phyloP scores from a whole-genome alignment of 2,797 vertebrate species.

The Manis pentadactyla region DNA sequence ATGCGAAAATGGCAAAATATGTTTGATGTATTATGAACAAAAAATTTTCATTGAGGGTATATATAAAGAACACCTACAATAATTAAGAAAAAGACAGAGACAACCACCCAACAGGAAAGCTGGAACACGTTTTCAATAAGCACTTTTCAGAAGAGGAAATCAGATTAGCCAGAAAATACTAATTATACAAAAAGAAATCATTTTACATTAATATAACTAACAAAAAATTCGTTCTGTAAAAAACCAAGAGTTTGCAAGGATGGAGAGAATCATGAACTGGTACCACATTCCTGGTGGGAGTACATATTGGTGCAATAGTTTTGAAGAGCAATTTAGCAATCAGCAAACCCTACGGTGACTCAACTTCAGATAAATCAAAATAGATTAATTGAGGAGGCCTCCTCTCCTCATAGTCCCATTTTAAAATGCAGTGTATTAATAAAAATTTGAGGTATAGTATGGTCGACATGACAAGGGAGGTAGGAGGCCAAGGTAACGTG shows the following conservation, averaged over 20 bases:
- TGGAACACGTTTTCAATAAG: neutral
- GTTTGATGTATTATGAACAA: neutral
- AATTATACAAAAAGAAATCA: neutral
- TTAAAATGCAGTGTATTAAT: neutral
- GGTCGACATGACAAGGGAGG: rapidly evolving
- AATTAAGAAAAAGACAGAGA: neutral
- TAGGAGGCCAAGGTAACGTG: neutral
- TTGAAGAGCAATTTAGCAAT: neutral
- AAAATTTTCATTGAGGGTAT: neutral
- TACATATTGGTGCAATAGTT: too few species aligned
- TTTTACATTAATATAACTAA: neutral
- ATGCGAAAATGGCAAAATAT: neutral
- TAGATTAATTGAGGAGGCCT: neutral
- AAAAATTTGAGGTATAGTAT: neutral
- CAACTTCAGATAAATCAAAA: neutral
- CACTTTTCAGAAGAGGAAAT: neutral
- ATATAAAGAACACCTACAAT: neutral
- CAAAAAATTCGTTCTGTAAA: neutral
- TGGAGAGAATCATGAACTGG: neutral
- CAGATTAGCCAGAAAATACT: neutral
- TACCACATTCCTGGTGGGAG: too few species aligned
- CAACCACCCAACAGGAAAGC: neutral
- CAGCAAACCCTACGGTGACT: neutral
- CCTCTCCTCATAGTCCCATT: neutral
- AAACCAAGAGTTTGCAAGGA: neutral